Percentiles rank a stretch among this genome's conserved stretches.
phyloP scores from a whole-genome alignment of 2,113 vertebrate genomes.

The Apistogramma diplotaenia region DNA sequence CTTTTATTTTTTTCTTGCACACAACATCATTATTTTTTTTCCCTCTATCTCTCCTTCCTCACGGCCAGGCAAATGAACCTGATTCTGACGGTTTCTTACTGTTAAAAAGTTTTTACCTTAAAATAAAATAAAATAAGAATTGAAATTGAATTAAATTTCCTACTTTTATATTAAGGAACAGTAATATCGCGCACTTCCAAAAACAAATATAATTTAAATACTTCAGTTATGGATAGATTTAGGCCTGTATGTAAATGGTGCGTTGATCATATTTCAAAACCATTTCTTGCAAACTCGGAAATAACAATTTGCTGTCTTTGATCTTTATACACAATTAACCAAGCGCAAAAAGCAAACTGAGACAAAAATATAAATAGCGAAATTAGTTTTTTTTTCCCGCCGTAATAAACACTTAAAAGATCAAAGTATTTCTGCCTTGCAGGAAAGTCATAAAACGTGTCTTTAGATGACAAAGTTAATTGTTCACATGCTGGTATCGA shows the following conservation, averaged over 20 bases:
- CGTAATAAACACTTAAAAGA: slow-evolving; percentile 34
- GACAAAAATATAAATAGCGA: background rate
- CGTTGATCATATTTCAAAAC: background rate
- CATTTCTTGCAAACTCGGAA: background rate
- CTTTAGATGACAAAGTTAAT: background rate
- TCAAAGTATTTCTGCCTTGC: slow-evolving; percentile 46
- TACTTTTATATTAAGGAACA: background rate
- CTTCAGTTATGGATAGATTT: background rate
- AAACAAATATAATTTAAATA: background rate
- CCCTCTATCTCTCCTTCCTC: background rate
- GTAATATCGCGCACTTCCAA: background rate
- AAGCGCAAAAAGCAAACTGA: background rate
- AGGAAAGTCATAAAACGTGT: slow-evolving; percentile 42
- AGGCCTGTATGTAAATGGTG: background rate
- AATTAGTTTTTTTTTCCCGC: background rate
- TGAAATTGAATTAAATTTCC: background rate
- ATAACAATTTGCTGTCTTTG: slow-evolving; percentile 32
- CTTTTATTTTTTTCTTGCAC: background rate
- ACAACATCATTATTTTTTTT: background rate
- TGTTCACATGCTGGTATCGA: slow-evolving; percentile 55
- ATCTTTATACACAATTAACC: slow-evolving; percentile 54
- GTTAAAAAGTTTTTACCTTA: too few relatives aligned
- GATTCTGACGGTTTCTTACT: background rate
- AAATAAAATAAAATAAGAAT: background rate
- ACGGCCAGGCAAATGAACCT: background rate